Base-by-base conservation (phyloP, 2,113 vertebrate genomes). In the Pardalotus punctatus region DNA sequence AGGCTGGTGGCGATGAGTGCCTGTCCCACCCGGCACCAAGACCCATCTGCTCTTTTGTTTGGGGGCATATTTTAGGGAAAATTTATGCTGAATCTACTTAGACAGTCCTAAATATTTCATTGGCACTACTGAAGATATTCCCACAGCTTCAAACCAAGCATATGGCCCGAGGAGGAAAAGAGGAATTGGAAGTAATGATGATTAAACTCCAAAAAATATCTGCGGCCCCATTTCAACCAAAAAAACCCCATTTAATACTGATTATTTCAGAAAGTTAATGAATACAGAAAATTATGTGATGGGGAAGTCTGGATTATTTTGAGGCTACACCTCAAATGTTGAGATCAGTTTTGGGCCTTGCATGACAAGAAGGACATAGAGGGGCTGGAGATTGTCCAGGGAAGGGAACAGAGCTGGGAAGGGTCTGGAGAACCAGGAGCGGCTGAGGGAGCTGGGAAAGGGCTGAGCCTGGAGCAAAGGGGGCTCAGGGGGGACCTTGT, bases 51-150 rank as follows among this genome's bases (percentile, higher is more conserved):
- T 96, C 70, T 79, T 89, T 93, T 74, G 65, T 93, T 82, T 84
- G 43, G 40, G 64, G 83, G 40, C 70, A 89, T 72, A 64, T 78
- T 87, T 96, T 53, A 83, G 77, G 61, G 81, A 82, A 86, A 91
- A 84, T 53, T 81, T 74, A 53, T 96, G 85, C 84, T 69, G 89
- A 79, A 94, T 94, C 84, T 88, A 43, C 82, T 95, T 69, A 87
- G 86, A 76, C 84, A 81, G 54, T 89, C 81, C 50, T 96, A 94
- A 97, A 94, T 95, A 94, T 96, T 97, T 93, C 81, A 94, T 81
- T 93, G 65, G 84, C 81, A 74, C 48, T 35, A 48, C 64, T 89
- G 31, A 86, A 76, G 87, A 64, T 87, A 94, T 91, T 91, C 84
- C 73, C 93, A 89, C 54, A 57, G 80, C 86, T 79, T 91, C 78